Evolutionary conservation across 2,888 invertebrate species (phyloP), one percentile per base, ranked within the genome.

Genomic region (Herminia tarsipennalis): DNA sequence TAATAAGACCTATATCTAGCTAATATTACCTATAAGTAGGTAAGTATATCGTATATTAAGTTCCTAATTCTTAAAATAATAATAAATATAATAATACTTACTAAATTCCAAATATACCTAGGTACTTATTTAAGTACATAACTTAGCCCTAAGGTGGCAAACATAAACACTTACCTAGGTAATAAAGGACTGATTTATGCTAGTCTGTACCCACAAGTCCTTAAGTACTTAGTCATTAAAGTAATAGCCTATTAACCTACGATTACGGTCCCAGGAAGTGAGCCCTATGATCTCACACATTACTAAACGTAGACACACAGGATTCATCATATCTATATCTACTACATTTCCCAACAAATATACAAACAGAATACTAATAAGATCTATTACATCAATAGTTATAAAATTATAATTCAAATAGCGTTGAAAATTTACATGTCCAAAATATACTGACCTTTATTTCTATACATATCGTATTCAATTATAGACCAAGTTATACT

Each of bases 311-410:
- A 65, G 56, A 49, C 41, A 59, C 61, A 60, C 43, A 44, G 55
- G 60, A 72, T 66, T 64, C 73, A 68, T 68, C 62, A 66, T 59
- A 58, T 57, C 56, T 46, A 66, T 59, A 58, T 57, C 56, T 46
- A 45, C 52, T 38, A 68, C 70, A 73, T 78, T 77, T 71, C 73
- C 73, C 72, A 74, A 75, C 70, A 40, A 57, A 39, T 36, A 35
- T 52, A 53, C 61, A 28, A n/a, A 17, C 35, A 42, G 71, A 64
- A 73, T 77, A 75, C 66, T 70, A 76, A 71, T 71, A 57, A 62
- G 54, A 34, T 37, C 40, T 13, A 53, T 44, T 62, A n/a, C 53
- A 63, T 56, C 54, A 66, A 60, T 52, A 43, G 24, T 2, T 48
- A 1, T 40, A 42, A 33, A 55, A 57, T 57, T 46, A 59, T 39